Conservation (phyloP, 64 coral and sea anemone genomes). For the Montipora foliosa region DNA sequence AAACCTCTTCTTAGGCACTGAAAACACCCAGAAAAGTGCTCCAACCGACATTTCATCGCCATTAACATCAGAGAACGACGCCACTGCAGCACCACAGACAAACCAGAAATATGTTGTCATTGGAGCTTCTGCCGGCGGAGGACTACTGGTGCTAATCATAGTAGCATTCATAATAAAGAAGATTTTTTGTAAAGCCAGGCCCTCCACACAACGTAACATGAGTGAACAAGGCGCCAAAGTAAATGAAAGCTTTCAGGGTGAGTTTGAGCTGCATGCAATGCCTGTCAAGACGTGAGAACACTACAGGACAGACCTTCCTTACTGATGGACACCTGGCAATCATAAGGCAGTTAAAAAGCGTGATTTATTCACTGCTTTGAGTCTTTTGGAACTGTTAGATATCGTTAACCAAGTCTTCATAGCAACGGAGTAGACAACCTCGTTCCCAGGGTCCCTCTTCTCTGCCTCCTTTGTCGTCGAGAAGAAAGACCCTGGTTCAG, state of each 20-base stretch:
- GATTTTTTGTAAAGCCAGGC: constrained; percentile 4
- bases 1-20: neutral
- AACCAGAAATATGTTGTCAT: constrained; percentile 2
- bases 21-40: neutral
- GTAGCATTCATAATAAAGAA: constrained; percentile 6
- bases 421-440: no score
- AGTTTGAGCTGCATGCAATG: constrained; percentile 13
- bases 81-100: neutral
- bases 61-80: neutral
- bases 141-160: constrained; percentile 3
- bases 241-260: neutral
- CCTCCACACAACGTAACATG: neutral
- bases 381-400: neutral
- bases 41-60: neutral
- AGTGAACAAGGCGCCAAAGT: neutral
- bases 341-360: neutral
- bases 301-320: neutral
- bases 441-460: no score
- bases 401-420: neutral
- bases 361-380: constrained; percentile 1
- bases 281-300: neutral
- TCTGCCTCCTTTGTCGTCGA: no score
- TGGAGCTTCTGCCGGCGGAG: constrained; percentile 5
- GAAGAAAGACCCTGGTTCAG: no score
- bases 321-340: neutral